Percentiles rank a stretch among this genome's conserved stretches.
Evolutionary conservation across 2,113 vertebrate species (phyloP).

Genomic region (human (Homo sapiens)): GRCh38 chr2:130874001-130874500

Average conservation of each 20-base stretch:
- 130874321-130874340: neutral
- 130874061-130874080: neutral
- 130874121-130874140: neutral
- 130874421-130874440: neutral
- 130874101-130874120: neutral
- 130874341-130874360: neutral
- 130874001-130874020: neutral
- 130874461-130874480: neutral
- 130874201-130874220: neutral
- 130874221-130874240: neutral
- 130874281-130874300: neutral
- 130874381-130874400: too few relatives aligned
- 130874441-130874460: too few relatives aligned
- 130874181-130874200: fast-evolving
- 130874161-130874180: too few relatives aligned
- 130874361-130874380: neutral
- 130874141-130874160: neutral
- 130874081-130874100: too few relatives aligned
- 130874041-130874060: neutral
- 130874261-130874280: neutral
- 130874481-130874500: neutral
- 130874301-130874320: neutral
- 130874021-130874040: neutral
- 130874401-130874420: neutral
- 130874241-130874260: neutral